These are phyloP conservation scores for Blennius ocellaris DNA, from an alignment of 2,113 vertebrate genomes.

Conservation along the genomic window DNA sequence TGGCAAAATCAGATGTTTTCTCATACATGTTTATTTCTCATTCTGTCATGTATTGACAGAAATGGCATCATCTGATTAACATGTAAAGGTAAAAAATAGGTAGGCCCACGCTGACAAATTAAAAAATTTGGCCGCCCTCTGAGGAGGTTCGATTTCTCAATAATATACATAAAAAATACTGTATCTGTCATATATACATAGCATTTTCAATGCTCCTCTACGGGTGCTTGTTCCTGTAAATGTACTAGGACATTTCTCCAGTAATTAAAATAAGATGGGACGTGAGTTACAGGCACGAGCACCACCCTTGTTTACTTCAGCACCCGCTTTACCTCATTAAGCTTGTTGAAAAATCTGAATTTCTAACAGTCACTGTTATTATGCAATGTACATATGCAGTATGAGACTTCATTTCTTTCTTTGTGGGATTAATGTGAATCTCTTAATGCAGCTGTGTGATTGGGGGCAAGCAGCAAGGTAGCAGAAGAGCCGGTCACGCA, in stretches of 20 bases:
- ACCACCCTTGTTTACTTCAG: conserved; percentile 4
- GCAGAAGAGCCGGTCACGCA: conserved; percentile 1
- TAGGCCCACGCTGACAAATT: not conserved
- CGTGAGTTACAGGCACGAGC: not conserved
- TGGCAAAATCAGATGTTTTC: too few relatives aligned
- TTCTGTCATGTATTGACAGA: too few relatives aligned
- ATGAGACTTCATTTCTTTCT: not conserved
- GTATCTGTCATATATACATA: not conserved
- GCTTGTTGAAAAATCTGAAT: not conserved
- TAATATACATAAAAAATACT: not conserved
- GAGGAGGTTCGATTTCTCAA: not conserved
- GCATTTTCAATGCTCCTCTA: not conserved
- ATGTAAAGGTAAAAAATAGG: not conserved
- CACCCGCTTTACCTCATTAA: not conserved
- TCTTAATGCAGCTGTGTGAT: not conserved
- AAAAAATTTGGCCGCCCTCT: not conserved
- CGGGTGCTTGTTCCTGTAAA: not conserved
- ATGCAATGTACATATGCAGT: not conserved
- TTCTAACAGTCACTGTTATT: not conserved
- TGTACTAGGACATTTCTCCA: not conserved
- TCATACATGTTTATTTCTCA: too few relatives aligned
- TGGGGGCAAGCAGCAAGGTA: not conserved
- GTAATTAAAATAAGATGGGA: not conserved
- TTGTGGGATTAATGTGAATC: not conserved
- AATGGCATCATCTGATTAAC: not conserved